Evolutionary conservation across 2,888 invertebrate species (phyloP).

Genomic region (Onthophagus sagittarius): DNA sequence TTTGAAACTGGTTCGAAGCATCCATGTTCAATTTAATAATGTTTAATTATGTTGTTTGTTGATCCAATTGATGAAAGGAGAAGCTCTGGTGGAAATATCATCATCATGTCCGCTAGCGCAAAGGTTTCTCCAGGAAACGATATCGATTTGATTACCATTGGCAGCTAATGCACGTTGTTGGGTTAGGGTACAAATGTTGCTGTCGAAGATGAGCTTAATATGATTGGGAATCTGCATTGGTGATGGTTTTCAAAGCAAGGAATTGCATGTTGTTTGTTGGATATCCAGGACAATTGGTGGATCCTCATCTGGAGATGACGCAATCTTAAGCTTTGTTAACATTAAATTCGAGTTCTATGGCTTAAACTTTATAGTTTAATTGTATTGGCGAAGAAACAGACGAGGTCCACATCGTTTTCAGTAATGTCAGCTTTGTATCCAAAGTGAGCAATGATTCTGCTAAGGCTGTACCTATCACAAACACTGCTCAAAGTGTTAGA

Average conservation of each 20-base stretch:
- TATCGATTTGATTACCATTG: conserved; percentile 21
- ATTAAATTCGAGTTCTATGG: conserved; percentile 33
- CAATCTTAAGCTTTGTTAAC: conserved; percentile 41
- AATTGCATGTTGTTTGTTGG: conserved; percentile 55
- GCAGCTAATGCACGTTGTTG: conserved; percentile 46
- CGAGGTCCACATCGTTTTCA: conserved; percentile 26
- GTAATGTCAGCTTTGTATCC: conserved; percentile 19
- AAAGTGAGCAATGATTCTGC: conserved; percentile 29
- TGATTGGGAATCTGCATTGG: conserved; percentile 50
- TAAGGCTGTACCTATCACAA: conserved; percentile 35
- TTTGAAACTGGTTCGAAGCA: too few relatives aligned
- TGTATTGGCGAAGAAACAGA: conserved; percentile 15
- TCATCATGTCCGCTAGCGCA: conserved; percentile 47
- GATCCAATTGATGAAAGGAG: conserved; percentile 45
- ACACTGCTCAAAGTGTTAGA: conserved; percentile 36
- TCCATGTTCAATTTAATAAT: too few relatives aligned
- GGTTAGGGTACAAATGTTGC: conserved; percentile 58
- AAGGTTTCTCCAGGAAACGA: conserved; percentile 45
- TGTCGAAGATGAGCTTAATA: conserved; percentile 47
- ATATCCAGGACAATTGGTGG: conserved; percentile 53
- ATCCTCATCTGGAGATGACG: conserved; percentile 52
- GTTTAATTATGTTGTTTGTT: too few relatives aligned
- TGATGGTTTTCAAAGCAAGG: conserved; percentile 52
- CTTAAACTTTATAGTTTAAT: conserved; percentile 17
- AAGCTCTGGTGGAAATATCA: conserved; percentile 47